These are phyloP conservation scores for Schrankia costaestrigalis DNA, from an alignment of 2,888 invertebrate genomes.

Conservation along the genomic window DNA sequence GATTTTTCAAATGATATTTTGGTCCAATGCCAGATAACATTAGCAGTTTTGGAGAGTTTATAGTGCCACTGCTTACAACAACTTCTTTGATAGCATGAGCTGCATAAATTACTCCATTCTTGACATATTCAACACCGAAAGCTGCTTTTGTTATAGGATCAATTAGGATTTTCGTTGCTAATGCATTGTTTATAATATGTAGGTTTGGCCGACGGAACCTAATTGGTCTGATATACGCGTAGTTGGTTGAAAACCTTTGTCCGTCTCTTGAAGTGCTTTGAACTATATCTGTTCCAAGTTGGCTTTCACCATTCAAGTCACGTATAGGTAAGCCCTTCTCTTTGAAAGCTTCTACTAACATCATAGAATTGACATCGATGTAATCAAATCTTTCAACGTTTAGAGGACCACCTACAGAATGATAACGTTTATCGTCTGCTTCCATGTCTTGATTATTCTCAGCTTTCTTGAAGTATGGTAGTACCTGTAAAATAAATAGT, in stretches of 20 bases:
- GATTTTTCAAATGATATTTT: constrained; percentile 67
- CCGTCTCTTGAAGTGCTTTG: constrained; percentile 84
- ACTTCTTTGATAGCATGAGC: constrained; percentile 82
- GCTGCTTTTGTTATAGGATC: constrained; percentile 76
- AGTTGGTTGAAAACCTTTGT: constrained; percentile 81
- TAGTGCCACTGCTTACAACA: constrained; percentile 79
- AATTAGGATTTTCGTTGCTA: constrained; percentile 80
- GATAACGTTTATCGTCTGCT: constrained; percentile 76
- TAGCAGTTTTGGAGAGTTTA: constrained; percentile 83
- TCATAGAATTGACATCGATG: constrained; percentile 79
- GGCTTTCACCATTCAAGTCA: constrained; percentile 80
- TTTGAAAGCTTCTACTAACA: constrained; percentile 81
- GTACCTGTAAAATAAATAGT: constrained; percentile 74
- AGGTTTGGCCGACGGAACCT: constrained; percentile 76
- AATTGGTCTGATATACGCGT: constrained; percentile 84
- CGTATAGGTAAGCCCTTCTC: constrained; percentile 81
- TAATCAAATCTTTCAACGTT: constrained; percentile 84
- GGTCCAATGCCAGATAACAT: constrained; percentile 86
- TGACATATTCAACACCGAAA: constrained; percentile 61
- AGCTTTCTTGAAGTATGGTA: constrained; percentile 86
- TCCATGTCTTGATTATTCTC: constrained; percentile 82
- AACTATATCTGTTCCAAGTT: constrained; percentile 82
- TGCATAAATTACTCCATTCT: constrained; percentile 62
- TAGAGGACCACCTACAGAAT: constrained; percentile 82
- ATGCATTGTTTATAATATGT: constrained; percentile 71